Evolutionary conservation across 2,888 invertebrate species (phyloP).

Genomic region (Acleris laterana): DNA sequence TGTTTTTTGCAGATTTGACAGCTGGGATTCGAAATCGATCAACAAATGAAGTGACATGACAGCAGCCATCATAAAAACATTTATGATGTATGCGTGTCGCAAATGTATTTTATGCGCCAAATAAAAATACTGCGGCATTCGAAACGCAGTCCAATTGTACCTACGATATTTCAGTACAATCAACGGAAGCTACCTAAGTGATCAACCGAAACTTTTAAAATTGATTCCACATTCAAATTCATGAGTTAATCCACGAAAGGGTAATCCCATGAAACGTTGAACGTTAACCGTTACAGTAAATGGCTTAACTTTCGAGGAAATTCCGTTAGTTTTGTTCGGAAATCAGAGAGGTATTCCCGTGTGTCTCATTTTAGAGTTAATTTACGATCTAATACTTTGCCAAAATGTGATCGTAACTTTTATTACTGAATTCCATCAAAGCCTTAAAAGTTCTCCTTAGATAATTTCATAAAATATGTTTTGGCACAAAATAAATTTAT

Average conservation of each 20-base stretch:
- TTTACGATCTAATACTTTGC: conserved; percentile 3
- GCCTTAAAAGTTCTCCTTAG: no score
- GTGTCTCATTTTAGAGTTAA: conserved; percentile 6
- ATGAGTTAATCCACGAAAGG: conserved; percentile 26
- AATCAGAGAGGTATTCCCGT: conserved; percentile 15
- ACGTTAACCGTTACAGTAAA: conserved; percentile 30
- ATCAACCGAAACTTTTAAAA: conserved; percentile 8
- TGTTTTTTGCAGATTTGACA: conserved; percentile 22
- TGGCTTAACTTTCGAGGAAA: conserved; percentile 30
- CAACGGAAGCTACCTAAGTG: background rate
- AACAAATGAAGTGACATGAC: conserved; percentile 25
- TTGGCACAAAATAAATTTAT: background rate
- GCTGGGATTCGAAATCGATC: conserved; percentile 28
- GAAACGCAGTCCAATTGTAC: background rate
- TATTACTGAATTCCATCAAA: background rate
- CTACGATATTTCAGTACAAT: background rate
- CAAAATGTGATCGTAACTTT: background rate
- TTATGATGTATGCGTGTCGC: conserved; percentile 30
- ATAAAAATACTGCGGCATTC: conserved; percentile 13
- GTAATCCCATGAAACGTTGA: conserved; percentile 31
- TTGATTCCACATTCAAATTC: conserved; percentile 32
- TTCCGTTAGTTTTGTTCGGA: conserved; percentile 16
- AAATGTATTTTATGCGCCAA: conserved; percentile 17
- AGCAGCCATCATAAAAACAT: conserved; percentile 28
- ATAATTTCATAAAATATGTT: no score